phyloP scores from a whole-genome alignment of 2,797 vertebrate genomes.

The Sebastes baramenuke region DNA sequence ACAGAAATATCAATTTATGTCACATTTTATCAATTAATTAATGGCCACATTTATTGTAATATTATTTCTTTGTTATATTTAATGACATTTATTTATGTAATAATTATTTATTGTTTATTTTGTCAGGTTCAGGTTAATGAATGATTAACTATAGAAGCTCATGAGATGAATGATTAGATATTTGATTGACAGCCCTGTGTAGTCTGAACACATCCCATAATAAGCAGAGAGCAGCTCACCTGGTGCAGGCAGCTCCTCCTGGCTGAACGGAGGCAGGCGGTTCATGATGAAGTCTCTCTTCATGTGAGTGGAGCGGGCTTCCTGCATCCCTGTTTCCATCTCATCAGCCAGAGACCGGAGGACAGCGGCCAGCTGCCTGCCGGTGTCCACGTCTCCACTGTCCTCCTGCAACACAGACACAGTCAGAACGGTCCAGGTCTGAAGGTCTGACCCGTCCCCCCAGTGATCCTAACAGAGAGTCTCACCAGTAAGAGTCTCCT shows the following conservation, averaged over 20 bases:
- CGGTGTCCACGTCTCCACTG: slow-evolving; percentile 41
- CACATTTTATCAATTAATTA: too few species aligned
- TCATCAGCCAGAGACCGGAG: slow-evolving; percentile 84
- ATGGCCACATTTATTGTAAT: too few species aligned
- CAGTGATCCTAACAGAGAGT: not conserved
- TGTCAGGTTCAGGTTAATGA: too few species aligned
- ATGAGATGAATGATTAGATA: too few species aligned
- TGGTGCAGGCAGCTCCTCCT: slow-evolving; percentile 67
- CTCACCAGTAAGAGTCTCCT: slow-evolving; percentile 87
- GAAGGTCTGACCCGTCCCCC: too few species aligned
- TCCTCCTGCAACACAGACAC: slow-evolving; percentile 70
- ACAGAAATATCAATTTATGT: too few species aligned
- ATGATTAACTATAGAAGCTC: too few species aligned
- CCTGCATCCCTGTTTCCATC: slow-evolving; percentile 74
- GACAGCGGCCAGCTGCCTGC: slow-evolving; percentile 73
- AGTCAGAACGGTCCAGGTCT: not conserved
- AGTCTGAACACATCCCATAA: not conserved
- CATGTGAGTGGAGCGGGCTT: slow-evolving; percentile 85
- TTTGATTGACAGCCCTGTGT: too few species aligned
- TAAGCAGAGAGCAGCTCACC: slow-evolving; percentile 59
- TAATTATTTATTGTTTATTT: too few species aligned
- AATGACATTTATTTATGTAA: too few species aligned
- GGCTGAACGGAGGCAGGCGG: slow-evolving; percentile 85
- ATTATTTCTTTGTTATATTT: too few species aligned
- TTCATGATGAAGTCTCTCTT: slow-evolving; percentile 89